phyloP scores from a whole-genome alignment of 2,113 vertebrate genomes.

The Campylomormyrus tamandua region DNA sequence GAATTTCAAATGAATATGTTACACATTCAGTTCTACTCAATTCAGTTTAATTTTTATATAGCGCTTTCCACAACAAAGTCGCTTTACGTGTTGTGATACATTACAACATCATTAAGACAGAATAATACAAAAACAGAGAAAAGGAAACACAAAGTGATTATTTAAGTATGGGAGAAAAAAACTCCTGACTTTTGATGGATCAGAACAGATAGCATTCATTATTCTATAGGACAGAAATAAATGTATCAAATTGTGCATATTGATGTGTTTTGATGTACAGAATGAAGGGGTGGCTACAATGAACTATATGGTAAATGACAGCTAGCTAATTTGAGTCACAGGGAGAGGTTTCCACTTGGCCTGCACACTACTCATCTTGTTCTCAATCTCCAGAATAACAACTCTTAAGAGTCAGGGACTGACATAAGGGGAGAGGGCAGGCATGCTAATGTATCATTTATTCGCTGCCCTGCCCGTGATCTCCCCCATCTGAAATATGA shows the following conservation, averaged over 20 bases:
- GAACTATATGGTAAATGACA: neutral
- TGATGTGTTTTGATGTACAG: neutral
- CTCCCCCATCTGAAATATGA: slow-evolving; percentile 51
- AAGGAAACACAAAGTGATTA: neutral
- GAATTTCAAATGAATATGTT: neutral
- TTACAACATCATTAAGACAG: neutral
- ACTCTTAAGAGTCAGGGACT: slow-evolving; percentile 16
- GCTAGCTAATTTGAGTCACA: neutral
- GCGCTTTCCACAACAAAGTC: neutral
- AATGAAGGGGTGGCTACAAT: neutral
- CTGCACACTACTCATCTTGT: neutral
- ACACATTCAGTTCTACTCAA: neutral
- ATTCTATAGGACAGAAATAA: neutral
- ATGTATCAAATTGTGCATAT: neutral
- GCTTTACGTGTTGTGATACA: neutral
- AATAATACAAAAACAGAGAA: neutral
- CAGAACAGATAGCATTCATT: neutral
- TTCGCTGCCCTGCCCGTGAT: slow-evolving; percentile 42
- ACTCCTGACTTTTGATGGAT: neutral
- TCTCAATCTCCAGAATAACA: neutral
- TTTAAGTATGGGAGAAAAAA: neutral
- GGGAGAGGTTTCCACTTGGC: neutral
- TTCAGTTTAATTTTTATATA: neutral
- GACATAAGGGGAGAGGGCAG: slow-evolving; percentile 23
- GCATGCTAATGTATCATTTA: slow-evolving; percentile 56